phyloP scores from a whole-genome alignment of 2,888 invertebrate species.

The Cataglyphis rosenhaueri region DNA sequence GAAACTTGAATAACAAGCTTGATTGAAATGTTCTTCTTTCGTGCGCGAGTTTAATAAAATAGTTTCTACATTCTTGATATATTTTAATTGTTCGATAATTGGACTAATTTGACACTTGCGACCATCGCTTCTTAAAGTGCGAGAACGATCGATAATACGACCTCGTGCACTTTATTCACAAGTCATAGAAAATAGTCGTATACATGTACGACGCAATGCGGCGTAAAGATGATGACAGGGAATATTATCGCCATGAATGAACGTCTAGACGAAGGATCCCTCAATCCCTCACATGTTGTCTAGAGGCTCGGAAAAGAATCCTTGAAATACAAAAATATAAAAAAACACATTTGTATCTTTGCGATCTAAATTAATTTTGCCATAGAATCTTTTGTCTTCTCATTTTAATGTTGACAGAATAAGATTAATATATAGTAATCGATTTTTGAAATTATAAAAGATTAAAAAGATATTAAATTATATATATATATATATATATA shows the following conservation, averaged over 20 bases:
- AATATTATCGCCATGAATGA: conserved; percentile 12
- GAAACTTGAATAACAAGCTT: background rate
- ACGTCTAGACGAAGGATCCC: background rate
- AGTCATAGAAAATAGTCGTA: conserved; percentile 45
- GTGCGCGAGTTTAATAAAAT: background rate
- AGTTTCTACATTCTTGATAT: background rate
- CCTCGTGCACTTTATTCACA: conserved; percentile 46
- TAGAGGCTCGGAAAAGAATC: background rate
- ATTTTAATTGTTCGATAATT: conserved; percentile 3
- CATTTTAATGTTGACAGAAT: background rate
- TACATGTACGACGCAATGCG: conserved; percentile 62
- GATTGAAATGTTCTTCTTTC: background rate
- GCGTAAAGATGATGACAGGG: conserved; percentile 33
- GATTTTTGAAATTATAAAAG: background rate
- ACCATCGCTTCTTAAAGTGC: conserved; percentile 3
- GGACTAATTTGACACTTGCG: conserved; percentile 12
- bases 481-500: background rate
- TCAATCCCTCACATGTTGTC: background rate
- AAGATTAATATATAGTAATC: background rate
- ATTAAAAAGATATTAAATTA: background rate
- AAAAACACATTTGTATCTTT: background rate
- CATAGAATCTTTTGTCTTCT: background rate
- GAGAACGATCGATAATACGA: conserved; percentile 58
- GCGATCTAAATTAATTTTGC: background rate
- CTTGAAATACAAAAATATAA: background rate